These are phyloP conservation scores for Dryas iulia DNA, from an alignment of 1,140 invertebrate genomes.

Conservation along the genomic window DNA sequence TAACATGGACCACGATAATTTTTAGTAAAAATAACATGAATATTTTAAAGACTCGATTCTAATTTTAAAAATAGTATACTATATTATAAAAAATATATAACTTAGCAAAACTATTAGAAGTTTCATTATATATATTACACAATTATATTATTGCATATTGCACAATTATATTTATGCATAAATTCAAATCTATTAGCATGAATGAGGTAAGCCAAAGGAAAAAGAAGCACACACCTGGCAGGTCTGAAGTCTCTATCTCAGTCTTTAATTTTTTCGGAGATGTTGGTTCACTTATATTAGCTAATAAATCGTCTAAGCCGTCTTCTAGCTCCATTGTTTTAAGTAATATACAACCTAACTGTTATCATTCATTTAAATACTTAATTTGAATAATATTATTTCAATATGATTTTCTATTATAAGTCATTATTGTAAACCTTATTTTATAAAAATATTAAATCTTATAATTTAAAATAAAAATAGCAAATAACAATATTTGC, in stretches of 20 bases:
- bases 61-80: too few species aligned
- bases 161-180: too few species aligned
- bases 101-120: too few species aligned
- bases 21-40: too few species aligned
- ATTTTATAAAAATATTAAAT: background rate
- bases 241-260: constrained; percentile 27
- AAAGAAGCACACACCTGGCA: constrained; percentile 9
- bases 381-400: background rate
- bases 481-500: background rate
- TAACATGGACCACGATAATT: too few species aligned
- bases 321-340: constrained; percentile 69
- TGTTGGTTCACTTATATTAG: constrained; percentile 60
- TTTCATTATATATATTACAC: too few species aligned
- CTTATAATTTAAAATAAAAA: background rate
- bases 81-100: too few species aligned
- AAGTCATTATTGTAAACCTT: background rate
- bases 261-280: constrained; percentile 55
- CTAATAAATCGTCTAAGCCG: constrained; percentile 67
- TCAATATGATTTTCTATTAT: background rate
- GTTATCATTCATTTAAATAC: background rate
- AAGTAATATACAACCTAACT: background rate
- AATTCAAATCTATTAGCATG: too few species aligned
- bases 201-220: too few species aligned
- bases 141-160: too few species aligned
- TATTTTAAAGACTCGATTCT: too few species aligned